Evolutionary conservation across 1,140 invertebrate species (phyloP).

Genomic region (Diachasma alloeum): DNA sequence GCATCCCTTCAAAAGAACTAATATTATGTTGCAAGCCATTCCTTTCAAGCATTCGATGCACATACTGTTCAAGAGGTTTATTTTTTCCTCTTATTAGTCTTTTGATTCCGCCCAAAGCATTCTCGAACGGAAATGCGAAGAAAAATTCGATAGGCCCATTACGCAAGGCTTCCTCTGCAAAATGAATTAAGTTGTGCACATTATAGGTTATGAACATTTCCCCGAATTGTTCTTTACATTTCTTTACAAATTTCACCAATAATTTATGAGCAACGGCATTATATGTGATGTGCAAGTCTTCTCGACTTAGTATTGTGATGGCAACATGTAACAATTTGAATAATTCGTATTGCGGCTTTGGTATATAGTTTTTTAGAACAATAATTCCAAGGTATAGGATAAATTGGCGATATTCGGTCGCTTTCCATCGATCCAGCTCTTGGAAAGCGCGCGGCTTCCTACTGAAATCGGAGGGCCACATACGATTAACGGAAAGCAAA

Average conservation of each 20-base stretch:
- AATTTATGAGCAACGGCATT: background rate
- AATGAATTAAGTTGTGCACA: background rate
- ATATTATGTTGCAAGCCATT: no score
- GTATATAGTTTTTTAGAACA: background rate
- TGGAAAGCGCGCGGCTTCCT: background rate
- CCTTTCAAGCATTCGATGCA: background rate
- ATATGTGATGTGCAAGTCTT: background rate
- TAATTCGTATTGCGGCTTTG: background rate
- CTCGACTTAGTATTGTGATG: background rate
- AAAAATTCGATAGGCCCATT: background rate
- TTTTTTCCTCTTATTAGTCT: background rate
- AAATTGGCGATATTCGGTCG: background rate
- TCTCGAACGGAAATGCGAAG: background rate
- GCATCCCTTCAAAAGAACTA: no score
- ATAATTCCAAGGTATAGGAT: background rate
- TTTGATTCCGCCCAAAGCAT: background rate
- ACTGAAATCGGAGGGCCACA: background rate
- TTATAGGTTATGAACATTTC: background rate
- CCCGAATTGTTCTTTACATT: constrained; percentile 27
- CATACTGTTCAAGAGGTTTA: background rate
- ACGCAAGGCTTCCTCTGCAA: background rate
- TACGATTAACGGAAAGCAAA: background rate
- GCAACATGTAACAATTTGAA: background rate
- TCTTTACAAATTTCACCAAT: background rate
- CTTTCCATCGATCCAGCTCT: background rate